Evolutionary conservation across 2,888 invertebrate genomes (phyloP).

Genomic region (Steinernema hermaphroditum): DNA sequence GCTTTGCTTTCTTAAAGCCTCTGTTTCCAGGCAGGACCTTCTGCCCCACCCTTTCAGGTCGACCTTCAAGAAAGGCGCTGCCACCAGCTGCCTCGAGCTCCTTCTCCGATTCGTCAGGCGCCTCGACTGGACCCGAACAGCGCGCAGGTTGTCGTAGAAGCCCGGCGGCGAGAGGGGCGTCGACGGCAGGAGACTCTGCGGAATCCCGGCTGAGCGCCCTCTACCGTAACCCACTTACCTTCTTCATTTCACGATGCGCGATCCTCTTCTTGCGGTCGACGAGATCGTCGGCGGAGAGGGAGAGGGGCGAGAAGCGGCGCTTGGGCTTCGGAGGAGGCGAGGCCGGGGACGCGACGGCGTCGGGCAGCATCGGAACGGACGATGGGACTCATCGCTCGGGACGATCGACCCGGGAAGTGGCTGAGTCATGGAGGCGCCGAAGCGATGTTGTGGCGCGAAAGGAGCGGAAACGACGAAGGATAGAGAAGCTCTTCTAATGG

Average conservation of each 20-base stretch:
- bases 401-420: neutral
- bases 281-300: slow-evolving; percentile 1
- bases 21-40: neutral
- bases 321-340: slow-evolving; percentile 25
- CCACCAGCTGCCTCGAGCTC: neutral
- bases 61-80: neutral
- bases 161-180: slow-evolving; percentile 3
- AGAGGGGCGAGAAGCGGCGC: neutral
- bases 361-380: neutral
- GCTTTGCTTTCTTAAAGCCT: neutral
- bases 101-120: neutral
- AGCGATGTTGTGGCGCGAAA: neutral
- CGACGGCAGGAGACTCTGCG: neutral
- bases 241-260: neutral
- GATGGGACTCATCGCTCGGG: neutral
- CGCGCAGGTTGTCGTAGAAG: neutral
- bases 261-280: neutral
- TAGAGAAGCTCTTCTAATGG: too few relatives aligned
- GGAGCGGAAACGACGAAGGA: too few relatives aligned
- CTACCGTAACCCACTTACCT: neutral
- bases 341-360: neutral
- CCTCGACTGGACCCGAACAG: neutral
- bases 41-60: neutral
- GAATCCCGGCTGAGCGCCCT: neutral
- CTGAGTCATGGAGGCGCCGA: neutral